phyloP scores from a whole-genome alignment of 2,888 invertebrate genomes.

The Strigamia maritima region DNA sequence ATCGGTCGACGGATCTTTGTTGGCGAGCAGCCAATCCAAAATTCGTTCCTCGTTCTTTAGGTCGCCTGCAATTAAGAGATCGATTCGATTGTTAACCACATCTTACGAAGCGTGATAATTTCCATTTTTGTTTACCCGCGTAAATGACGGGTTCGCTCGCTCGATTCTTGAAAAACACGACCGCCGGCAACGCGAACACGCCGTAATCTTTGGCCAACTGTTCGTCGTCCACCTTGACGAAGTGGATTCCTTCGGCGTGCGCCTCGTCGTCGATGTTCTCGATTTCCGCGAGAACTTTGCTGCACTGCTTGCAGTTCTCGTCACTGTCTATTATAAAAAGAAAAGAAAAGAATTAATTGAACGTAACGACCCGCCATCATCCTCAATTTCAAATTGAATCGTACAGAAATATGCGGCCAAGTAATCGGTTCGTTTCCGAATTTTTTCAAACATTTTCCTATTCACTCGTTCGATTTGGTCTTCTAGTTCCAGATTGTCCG shows the following conservation, averaged over 20 bases:
- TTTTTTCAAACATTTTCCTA: constrained; percentile 87
- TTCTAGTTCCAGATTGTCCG: constrained; percentile 88
- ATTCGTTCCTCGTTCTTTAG: constrained; percentile 75
- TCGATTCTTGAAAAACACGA: constrained; percentile 82
- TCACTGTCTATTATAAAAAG: constrained; percentile 68
- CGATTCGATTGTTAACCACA: too few relatives aligned
- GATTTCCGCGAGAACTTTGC: constrained; percentile 78
- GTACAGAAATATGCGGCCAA: constrained; percentile 91
- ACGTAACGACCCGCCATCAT: too few relatives aligned
- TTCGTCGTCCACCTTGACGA: constrained; percentile 86
- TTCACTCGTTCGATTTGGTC: constrained; percentile 85
- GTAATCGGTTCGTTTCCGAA: constrained; percentile 81
- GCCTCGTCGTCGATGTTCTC: constrained; percentile 93
- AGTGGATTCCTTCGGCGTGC: constrained; percentile 81
- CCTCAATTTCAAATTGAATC: too few relatives aligned
- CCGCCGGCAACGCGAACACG: constrained; percentile 84
- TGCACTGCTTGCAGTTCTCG: constrained; percentile 85
- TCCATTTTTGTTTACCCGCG: too few relatives aligned
- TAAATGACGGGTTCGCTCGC: constrained; percentile 87
- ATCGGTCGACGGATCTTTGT: constrained; percentile 89
- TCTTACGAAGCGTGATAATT: too few relatives aligned
- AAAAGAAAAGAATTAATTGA: too few relatives aligned
- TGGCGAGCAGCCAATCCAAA: constrained; percentile 85
- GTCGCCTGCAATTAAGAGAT: constrained; percentile 83
- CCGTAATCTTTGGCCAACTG: constrained; percentile 81